Conservation (phyloP, 2,888 invertebrate species). For the Cantharis flavilabris region DNA sequence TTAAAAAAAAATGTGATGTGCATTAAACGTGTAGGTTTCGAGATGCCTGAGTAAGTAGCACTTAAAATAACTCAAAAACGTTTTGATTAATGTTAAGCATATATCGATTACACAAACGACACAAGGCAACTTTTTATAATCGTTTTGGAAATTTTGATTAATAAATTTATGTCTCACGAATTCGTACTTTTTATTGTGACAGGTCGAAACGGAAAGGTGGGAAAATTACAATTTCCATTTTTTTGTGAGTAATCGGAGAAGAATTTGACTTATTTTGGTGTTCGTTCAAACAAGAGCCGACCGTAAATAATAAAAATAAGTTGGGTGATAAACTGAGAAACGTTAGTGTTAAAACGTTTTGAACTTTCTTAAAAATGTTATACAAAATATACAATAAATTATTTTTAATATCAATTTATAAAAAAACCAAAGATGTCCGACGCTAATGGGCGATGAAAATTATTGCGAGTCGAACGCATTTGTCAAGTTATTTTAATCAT, state of each 20-base stretch:
- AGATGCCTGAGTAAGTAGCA: neutral
- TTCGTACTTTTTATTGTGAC: neutral
- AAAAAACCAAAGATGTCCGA: neutral
- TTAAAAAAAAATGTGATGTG: neutral
- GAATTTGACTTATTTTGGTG: neutral
- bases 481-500: neutral
- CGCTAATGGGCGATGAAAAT: neutral
- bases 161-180: neutral
- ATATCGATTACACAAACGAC: neutral
- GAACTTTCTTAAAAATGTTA: neutral
- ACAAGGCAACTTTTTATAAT: neutral
- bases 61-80: neutral
- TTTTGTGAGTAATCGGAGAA: neutral
- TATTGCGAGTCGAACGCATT: neutral
- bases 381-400: neutral
- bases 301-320: neutral
- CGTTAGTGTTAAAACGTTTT: neutral
- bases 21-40: neutral
- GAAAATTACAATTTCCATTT: neutral
- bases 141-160: neutral
- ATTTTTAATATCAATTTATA: neutral
- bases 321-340: neutral
- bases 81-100: neutral
- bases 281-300: neutral
- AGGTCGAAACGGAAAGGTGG: neutral